Conservation (phyloP, 2,797 vertebrate species). For the Ptychadena robeensis region DNA sequence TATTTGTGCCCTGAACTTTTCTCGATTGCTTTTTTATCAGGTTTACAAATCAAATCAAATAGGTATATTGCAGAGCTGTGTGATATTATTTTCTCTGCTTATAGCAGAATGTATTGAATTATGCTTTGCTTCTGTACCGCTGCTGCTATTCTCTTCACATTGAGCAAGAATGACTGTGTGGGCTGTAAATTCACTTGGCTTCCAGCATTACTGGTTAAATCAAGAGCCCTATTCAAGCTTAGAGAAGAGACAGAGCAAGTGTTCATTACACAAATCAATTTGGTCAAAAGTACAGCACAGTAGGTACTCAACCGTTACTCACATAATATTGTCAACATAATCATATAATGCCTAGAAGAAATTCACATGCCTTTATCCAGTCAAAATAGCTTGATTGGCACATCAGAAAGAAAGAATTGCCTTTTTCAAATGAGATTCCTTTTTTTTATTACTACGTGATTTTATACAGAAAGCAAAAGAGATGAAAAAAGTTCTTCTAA, state of each 20-base stretch:
- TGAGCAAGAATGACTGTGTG: conserved; percentile 74
- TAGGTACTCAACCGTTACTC: conserved; percentile 78
- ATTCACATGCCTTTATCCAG: conserved; percentile 70
- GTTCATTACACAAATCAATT: conserved; percentile 84
- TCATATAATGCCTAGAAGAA: conserved; percentile 80
- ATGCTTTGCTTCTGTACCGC: conserved; percentile 71
- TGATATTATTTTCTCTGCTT: conserved; percentile 78
- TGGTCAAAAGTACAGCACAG: conserved; percentile 79
- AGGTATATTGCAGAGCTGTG: conserved; percentile 80
- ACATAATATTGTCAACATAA: conserved; percentile 81
- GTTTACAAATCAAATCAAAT: conserved; percentile 86
- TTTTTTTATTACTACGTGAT: conserved; percentile 61
- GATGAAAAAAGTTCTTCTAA: too few species aligned
- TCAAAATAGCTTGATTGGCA: conserved; percentile 75
- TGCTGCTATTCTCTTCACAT: conserved; percentile 73
- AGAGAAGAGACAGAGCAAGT: conserved; percentile 76
- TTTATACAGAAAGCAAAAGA: conserved; percentile 16
- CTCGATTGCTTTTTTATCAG: conserved; percentile 82
- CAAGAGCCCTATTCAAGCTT: conserved; percentile 77
- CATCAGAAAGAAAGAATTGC: conserved; percentile 64
- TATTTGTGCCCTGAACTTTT: conserved; percentile 75
- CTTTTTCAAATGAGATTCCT: conserved; percentile 62
- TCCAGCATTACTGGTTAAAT: conserved; percentile 76
- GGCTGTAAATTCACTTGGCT: conserved; percentile 77
- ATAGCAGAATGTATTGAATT: conserved; percentile 81